A percentile compares a stretch with the other conserved stretches of the same genome.
Evolutionary conservation across 2,888 invertebrate species (phyloP).

Genomic region (Physocephala rufipes): DNA sequence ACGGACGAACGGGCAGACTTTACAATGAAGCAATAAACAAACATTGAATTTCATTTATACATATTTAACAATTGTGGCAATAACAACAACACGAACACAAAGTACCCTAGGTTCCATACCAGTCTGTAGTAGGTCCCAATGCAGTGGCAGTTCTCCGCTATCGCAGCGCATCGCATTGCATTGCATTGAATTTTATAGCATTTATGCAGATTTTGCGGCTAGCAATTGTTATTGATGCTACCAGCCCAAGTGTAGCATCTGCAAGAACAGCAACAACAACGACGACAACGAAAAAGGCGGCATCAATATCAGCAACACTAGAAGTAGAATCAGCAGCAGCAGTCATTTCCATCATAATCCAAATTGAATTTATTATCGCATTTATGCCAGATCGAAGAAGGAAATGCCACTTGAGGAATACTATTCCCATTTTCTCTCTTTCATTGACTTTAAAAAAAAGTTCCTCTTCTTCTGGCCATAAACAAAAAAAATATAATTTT

Average conservation of each 20-base stretch:
- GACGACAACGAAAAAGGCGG: background rate
- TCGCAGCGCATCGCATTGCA: background rate
- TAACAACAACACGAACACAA: constrained; percentile 22
- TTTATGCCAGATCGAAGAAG: background rate
- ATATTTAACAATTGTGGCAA: constrained; percentile 18
- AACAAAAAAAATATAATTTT: no score
- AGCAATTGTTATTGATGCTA: constrained; percentile 7
- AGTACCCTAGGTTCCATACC: constrained; percentile 5
- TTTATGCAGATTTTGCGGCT: constrained; percentile 24
- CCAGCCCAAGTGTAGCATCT: background rate
- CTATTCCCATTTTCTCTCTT: background rate
- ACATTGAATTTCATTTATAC: constrained; percentile 33
- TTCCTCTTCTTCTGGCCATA: no score
- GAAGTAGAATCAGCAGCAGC: constrained; percentile 18
- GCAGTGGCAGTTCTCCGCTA: constrained; percentile 2
- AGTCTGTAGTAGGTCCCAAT: background rate
- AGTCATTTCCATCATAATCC: constrained; percentile 33
- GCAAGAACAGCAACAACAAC: background rate
- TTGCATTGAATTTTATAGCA: background rate
- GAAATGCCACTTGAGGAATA: constrained; percentile 1
- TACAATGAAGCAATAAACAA: constrained; percentile 34
- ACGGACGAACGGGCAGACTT: background rate
- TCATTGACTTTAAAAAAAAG: background rate
- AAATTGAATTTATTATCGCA: constrained; percentile 30
- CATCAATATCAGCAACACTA: constrained; percentile 3